A percentile compares a stretch with the other conserved stretches of the same genome.
Evolutionary conservation across 2,888 invertebrate genomes (phyloP).

Genomic region (Parnassius mnemosyne): DNA sequence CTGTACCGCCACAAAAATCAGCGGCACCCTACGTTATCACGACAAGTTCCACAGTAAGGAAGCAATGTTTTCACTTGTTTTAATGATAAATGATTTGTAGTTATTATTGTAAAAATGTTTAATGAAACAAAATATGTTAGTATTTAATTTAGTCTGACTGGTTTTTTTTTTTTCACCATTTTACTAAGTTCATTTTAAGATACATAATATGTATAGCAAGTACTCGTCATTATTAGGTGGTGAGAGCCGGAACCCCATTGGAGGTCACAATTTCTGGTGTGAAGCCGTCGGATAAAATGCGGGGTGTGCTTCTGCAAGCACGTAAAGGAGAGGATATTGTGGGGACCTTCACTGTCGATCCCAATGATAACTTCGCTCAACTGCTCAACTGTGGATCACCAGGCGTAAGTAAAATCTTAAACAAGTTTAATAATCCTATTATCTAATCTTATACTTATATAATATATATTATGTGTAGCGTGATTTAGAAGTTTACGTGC

Average conservation of each 20-base stretch:
- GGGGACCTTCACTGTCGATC: conserved; percentile 81
- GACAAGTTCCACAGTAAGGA: conserved; percentile 61
- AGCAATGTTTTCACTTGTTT: neutral
- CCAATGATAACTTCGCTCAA: conserved; percentile 72
- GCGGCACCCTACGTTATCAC: conserved; percentile 81
- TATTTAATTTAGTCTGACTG: too few species aligned
- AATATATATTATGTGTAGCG: too few species aligned
- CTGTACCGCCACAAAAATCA: conserved; percentile 76
- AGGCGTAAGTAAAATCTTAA: conserved; percentile 64
- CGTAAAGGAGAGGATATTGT: conserved; percentile 81
- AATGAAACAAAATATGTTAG: too few species aligned
- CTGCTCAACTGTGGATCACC: conserved; percentile 76
- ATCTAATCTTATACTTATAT: too few species aligned
- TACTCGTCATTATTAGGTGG: conserved; percentile 41
- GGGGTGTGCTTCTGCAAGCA: conserved; percentile 85
- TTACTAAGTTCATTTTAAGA: too few species aligned
- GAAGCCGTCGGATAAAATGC: conserved; percentile 72
- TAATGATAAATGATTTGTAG: too few species aligned
- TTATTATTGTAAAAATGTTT: too few species aligned
- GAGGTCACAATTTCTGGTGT: conserved; percentile 78
- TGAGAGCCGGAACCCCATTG: conserved; percentile 65
- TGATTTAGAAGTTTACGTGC: too few species aligned
- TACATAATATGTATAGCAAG: too few species aligned
- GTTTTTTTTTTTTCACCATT: too few species aligned
- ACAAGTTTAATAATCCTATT: too few species aligned